Evolutionary conservation across 35 echinoderm and acorn worm species (phyloP), one percentile per base, ranked within the genome.

Genomic region (Ophiothrix spiculata): DNA sequence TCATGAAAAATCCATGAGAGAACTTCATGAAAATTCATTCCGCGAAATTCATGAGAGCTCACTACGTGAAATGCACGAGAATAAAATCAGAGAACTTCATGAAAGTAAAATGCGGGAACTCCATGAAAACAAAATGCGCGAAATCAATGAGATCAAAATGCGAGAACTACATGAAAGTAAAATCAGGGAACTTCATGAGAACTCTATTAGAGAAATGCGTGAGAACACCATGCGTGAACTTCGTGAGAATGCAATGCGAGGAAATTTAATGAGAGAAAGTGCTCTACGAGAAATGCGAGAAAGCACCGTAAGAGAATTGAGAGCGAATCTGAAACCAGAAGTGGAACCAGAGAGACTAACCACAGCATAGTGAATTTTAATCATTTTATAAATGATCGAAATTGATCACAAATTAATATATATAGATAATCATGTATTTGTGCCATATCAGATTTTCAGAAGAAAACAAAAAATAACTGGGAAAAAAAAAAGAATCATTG

Each of bases 281-380:
- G 60, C 60, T 69, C 60, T 69, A 28, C 17, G 60, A 28, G 60
- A 69, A 69, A 69, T 69, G 60, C 60, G 60, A 69, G 60, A 69
- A n/a, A 69, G 60, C 60, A 69, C 60, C 8, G 29, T 69, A 28
- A 6, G 60, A 69, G 60, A 69, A 69, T 25, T 69, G 4, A 10
- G 60, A n/a, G 60, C 3, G 23, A 69, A 69, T 69, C 10, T 28
- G 3, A 69, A 69, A 69, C 60, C 60, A 12, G 60, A 69, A 69
- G 60, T n/a, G 17, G 60, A 69, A 69, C 60, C 60, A 10, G 60
- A 69, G 29, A 6, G 60, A 69, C 23, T 69, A 69, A n/a, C 60
- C 8, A 69, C 60, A 25, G 60, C 60, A 12, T 21, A n/a, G n/a
- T n/a, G n/a, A n/a, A n/a, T n/a, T n/a, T n/a, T n/a, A n/a, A n/a